Evolutionary conservation across 2,113 vertebrate species (phyloP).

Genomic region (Gambusia affinis): DNA sequence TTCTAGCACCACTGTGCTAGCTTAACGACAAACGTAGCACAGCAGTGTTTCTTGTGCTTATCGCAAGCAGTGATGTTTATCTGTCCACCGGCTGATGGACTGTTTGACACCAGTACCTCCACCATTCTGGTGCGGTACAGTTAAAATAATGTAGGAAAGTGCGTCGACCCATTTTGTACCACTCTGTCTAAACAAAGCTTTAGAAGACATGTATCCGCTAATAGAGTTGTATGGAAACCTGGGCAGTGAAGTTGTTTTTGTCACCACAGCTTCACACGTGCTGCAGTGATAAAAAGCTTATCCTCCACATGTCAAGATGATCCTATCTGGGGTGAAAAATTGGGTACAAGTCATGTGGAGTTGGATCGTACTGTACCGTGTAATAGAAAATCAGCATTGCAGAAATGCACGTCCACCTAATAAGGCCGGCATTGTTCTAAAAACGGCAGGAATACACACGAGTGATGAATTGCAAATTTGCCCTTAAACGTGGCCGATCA

Average conservation of each 20-base stretch:
- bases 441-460: not conserved
- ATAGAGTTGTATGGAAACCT: not conserved
- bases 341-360: not conserved
- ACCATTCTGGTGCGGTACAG: too few relatives aligned
- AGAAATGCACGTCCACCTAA: not conserved
- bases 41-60: too few relatives aligned
- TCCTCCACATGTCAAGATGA: not conserved
- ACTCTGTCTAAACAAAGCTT: too few relatives aligned
- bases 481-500: not conserved
- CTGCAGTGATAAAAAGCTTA: not conserved
- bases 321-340: not conserved
- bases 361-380: not conserved
- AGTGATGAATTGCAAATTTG: not conserved
- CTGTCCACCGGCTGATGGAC: too few relatives aligned
- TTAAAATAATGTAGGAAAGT: too few relatives aligned
- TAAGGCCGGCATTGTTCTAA: not conserved
- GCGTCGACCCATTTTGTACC: too few relatives aligned
- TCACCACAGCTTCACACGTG: not conserved
- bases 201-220: too few relatives aligned
- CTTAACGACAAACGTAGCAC: too few relatives aligned
- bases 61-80: too few relatives aligned
- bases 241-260: not conserved
- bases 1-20: too few relatives aligned
- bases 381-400: not conserved
- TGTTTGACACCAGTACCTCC: too few relatives aligned